Base-by-base conservation (phyloP, 2,797 vertebrate genomes). In the Lagodon rhomboides region DNA sequence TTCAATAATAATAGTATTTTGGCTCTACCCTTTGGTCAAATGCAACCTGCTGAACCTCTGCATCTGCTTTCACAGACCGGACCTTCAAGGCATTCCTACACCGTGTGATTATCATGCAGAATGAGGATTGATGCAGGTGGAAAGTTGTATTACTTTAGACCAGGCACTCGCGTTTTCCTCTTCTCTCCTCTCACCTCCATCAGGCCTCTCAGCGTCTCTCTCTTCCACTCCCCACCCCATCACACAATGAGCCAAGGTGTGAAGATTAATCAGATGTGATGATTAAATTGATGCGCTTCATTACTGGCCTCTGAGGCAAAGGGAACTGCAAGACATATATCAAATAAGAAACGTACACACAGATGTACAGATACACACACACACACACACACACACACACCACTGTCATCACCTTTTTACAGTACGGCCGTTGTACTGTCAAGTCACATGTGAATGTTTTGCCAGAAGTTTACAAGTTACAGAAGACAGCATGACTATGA, bases 261-360 rank as follows among this genome's bases (percentile, higher is more conserved):
- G 65, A 76, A 84, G 76, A 81, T 87, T 87, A 90, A 92, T 93
- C 85, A 80, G 79, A 90, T 67, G 83, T 85, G 83, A 87, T 82
- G 79, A 85, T 91, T 82, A 55, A 89, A 91, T 91, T 84, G 90
- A 92, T 80, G 87, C 23, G 80, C 86, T 87, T 89, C 82, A 84
- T 90, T 84, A 87, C 78, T 87, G 83, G 71, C 63, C 64, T 73
- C 56, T 49, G 69, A 73, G 63, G 56, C 25, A 56, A 44, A 46
- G 9, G 30, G 41, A 23, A 63, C 49, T 61, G 60, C 12, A 34
- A n/a, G 60, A 69, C 20, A 58, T 50, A 64, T 53, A 43, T 69
- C 27, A 41, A 44, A 43, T 15, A 47, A 69, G 43, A 61, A 58
- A 77, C 11, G 17, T 5, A 51, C 54, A 60, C 56, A 53, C 25